phyloP scores from a whole-genome alignment of 2,888 invertebrate species.

The Auanema sp. region DNA sequence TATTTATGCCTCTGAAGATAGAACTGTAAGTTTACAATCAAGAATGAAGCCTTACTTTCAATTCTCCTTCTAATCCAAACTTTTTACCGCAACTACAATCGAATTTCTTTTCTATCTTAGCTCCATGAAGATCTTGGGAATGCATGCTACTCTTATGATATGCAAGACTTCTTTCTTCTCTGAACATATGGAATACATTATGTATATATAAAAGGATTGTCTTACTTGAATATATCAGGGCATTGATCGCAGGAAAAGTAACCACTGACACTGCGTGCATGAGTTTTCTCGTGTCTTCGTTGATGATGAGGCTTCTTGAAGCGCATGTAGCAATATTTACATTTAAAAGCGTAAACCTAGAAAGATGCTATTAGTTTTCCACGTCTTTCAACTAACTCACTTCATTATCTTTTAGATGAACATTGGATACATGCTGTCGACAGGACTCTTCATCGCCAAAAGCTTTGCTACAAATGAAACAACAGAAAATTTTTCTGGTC shows the following conservation, averaged over 20 bases:
- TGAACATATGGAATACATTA: neutral
- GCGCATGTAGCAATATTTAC: constrained; percentile 13
- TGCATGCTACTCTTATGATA: constrained; percentile 10
- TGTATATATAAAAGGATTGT: neutral
- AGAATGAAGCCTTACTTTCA: constrained; percentile 11
- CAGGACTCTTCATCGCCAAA: constrained; percentile 10
- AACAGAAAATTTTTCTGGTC: constrained; percentile 15
- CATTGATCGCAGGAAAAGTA: constrained; percentile 15
- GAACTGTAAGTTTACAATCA: neutral
- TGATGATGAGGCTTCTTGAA: constrained; percentile 11
- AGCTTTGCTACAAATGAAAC: constrained; percentile 17
- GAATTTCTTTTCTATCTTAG: neutral
- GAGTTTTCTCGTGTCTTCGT: constrained; percentile 9
- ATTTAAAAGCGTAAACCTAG: constrained; percentile 14
- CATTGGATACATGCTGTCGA: constrained; percentile 14
- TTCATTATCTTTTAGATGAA: constrained; percentile 12
- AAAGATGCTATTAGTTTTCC: neutral
- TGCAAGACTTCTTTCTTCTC: neutral
- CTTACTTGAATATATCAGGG: constrained; percentile 18
- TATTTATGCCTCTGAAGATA: constrained; percentile 23
- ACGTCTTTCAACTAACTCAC: constrained; percentile 3
- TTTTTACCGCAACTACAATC: constrained; percentile 5
- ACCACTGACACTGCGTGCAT: neutral
- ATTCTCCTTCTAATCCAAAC: constrained; percentile 8
- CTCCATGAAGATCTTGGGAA: neutral